Evolutionary conservation across 2,113 vertebrate genomes (phyloP).

Genomic region (Triplophysa dalaica): DNA sequence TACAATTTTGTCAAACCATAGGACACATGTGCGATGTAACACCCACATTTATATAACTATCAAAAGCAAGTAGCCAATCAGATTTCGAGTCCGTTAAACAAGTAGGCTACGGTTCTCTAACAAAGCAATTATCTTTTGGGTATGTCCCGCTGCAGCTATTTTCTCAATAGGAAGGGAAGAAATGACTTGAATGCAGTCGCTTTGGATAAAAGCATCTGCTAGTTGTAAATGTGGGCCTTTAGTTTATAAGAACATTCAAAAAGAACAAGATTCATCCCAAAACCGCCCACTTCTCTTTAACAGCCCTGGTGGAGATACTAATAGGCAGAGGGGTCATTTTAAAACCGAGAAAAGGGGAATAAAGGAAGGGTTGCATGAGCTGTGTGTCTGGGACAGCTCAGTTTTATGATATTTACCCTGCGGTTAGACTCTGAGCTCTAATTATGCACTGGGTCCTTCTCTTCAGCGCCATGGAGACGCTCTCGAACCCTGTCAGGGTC

Average conservation of each 20-base stretch:
- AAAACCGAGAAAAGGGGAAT: conserved; percentile 3
- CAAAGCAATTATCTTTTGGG: too few species aligned
- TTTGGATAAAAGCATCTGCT: background rate
- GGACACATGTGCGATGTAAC: too few species aligned
- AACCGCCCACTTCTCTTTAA: conserved; percentile 20
- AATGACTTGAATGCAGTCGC: too few species aligned
- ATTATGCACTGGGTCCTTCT: conserved; percentile 56
- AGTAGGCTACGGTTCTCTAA: too few species aligned
- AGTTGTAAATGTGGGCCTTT: background rate
- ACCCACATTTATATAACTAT: too few species aligned
- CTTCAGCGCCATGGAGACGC: conserved; percentile 53
- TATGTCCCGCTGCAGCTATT: too few species aligned
- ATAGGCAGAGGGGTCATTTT: conserved; percentile 7
- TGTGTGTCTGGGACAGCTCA: conserved; percentile 38
- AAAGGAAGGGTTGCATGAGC: conserved; percentile 29
- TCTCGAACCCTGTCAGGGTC: conserved; percentile 35
- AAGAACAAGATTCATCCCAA: background rate
- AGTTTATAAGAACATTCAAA: background rate
- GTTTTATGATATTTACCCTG: conserved; percentile 58
- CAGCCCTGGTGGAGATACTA: conserved; percentile 6
- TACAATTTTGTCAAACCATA: too few species aligned
- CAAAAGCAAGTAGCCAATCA: too few species aligned
- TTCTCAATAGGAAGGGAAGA: too few species aligned
- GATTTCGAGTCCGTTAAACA: too few species aligned
- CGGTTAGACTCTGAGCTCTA: conserved; percentile 55